These are phyloP conservation scores for Microcebus murinus DNA, from an alignment of 2,113 vertebrate genomes.

Conservation along the genomic window DNA sequence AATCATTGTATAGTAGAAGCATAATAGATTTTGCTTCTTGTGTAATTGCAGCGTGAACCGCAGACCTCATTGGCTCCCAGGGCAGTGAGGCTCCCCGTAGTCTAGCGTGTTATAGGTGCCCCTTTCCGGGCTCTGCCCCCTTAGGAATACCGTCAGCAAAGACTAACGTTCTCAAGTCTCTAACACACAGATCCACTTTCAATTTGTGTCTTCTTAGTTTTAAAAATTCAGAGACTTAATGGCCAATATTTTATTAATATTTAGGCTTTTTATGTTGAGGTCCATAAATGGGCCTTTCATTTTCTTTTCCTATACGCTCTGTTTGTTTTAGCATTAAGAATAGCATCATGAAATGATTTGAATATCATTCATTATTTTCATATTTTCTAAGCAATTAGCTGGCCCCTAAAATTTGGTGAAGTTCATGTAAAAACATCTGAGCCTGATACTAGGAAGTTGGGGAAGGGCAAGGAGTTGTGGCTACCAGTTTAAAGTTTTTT, in stretches of 20 bases:
- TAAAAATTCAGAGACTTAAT: slow-evolving; percentile 3
- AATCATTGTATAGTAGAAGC: neutral
- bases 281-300: neutral
- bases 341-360: neutral
- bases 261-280: neutral
- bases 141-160: neutral
- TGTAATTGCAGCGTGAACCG: neutral
- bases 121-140: neutral
- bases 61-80: neutral
- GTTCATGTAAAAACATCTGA: neutral
- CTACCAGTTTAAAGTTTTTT: neutral
- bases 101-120: neutral
- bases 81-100: neutral
- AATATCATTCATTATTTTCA: neutral
- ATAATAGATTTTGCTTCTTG: neutral
- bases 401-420: neutral
- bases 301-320: neutral
- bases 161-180: neutral
- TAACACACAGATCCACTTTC: neutral
- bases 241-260: neutral
- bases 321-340: neutral
- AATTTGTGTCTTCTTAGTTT: neutral
- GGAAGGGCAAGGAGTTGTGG: neutral
- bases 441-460: neutral
- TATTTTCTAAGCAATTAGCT: neutral